Conservation (phyloP, 2,888 invertebrate genomes). For the Automeris io region DNA sequence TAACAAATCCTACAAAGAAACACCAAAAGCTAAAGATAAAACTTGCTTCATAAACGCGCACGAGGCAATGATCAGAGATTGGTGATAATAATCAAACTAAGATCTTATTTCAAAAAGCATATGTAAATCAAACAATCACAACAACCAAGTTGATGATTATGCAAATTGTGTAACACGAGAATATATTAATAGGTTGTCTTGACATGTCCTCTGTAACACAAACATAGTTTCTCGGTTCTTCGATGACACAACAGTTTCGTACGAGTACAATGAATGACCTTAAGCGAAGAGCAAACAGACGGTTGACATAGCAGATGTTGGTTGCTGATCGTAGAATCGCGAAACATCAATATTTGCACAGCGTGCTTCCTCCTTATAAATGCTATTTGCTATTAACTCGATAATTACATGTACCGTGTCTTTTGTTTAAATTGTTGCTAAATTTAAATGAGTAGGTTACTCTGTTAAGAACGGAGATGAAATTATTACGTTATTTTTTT, state of each 20-base stretch:
- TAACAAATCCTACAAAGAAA: no score
- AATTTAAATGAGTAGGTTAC: no score
- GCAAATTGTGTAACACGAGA: neutral
- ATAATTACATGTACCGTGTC: no score
- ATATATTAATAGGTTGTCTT: neutral
- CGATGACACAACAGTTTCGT: slow-evolving; percentile 1
- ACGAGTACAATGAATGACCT: neutral
- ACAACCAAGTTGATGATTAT: neutral
- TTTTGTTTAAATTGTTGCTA: no score
- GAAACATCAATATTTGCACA: slow-evolving; percentile 26
- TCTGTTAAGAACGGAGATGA: no score
- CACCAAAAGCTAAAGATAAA: no score
- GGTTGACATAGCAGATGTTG: neutral
- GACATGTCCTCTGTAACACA: neutral
- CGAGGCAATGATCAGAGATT: no score
- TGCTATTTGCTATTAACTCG: slow-evolving; percentile 6
- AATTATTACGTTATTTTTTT: no score
- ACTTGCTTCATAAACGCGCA: no score
- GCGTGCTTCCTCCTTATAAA: slow-evolving; percentile 17
- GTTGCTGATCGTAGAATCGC: slow-evolving; percentile 6
- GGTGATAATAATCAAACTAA: no score
- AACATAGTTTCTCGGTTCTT: neutral
- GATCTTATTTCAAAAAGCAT: no score
- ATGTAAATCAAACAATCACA: neutral
- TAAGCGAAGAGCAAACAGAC: neutral